Evolutionary conservation across 2,113 vertebrate species (phyloP), one percentile per base, ranked within the genome.

Genomic region (Notothenia coriiceps): DNA sequence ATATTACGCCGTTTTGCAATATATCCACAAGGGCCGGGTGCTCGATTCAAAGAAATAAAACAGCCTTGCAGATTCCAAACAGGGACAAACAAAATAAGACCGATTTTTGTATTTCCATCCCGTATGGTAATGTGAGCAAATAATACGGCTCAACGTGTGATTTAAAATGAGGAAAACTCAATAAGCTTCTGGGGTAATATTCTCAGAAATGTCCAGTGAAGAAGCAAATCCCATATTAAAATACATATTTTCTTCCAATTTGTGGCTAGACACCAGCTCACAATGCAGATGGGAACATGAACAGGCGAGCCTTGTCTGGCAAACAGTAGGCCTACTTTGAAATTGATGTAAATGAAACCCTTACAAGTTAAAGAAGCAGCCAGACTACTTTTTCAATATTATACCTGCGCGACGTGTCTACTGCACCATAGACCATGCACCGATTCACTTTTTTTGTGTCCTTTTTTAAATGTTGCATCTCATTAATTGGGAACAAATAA

Each of bases 331-430:
- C 2, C 25, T 52, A 2, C 55, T 77, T 40, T 33, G 29, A 50
- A 74, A 57, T 4, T 29, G 49, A 10, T n/a, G 17, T 51, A 77
- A 77, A 78, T 71, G 62, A 64, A 72, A 83, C 60, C 71, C 40
- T 25, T 79, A 61, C 14, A 72, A 49, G 10, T 71, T 49, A 62
- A 60, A 57, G 29, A 79, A 52, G 17, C 44, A 74, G 54, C n/a
- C 49, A 51, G 25, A 59, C 2, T 52, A 13, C 62, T 76, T 79
- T 68, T 49, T 11, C 13, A 44, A 15, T 1, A n/a, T 14, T 40
- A 54, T 49, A 77, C 40, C 40, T 73, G 52, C 52, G 18, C 43
- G 17, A 75, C 22, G 55, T 56, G 49, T 43, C 63, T 68, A n/a
- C 13, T 71, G 18, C n/a, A 44, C 17, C 11, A 9, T 22, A 11